Base-by-base conservation (phyloP, 2,888 invertebrate genomes). In the Drosophila longiperda region DNA sequence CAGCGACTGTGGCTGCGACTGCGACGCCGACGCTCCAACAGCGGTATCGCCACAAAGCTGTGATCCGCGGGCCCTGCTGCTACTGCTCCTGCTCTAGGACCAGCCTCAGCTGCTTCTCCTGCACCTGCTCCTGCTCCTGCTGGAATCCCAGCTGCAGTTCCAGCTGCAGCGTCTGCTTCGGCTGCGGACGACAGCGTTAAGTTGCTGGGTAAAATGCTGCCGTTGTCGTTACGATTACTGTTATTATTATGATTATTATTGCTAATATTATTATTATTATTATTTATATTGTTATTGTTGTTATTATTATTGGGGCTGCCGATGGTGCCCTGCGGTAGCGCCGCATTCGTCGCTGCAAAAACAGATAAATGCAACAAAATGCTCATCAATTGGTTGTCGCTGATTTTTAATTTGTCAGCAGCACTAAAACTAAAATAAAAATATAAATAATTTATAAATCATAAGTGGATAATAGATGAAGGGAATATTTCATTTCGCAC, bases 1-100 rank as follows among this genome's bases (percentile, higher is more conserved):
- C 81, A 83, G 54, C 70, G 78, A 58, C 75, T 86, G 66, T 69
- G 76, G 40, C 78, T 88, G 80, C 73, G 88, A 60, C 79, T 90
- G 73, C 78, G 82, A 53, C 83, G 78, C 8, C 80, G 75, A 36
- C 80, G 86, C 54, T 87, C 86, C 42, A 81, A 48, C 53, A 90
- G 55, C 11, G 87, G 89, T 42, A 87, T 81, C 0, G 84, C 77
- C 20, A 90, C 79, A 64, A 90, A 79, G 20, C 68, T 80, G 34
- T 78, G 73, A 29, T 71, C 67, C 45, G n/a, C 62, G 12, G 54
- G 29, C 53, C 48, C 26, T 4, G 11, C 57, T 36, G 29, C 26
- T 59, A 33, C 20, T 32, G 34, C 33, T 66, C 52, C 60, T 15
- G 67, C 3, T 38, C 3, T 26, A 17, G 48, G 3, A 26, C 7